Conservation (phyloP, 2,888 invertebrate genomes). For the Cephus spinipes region DNA sequence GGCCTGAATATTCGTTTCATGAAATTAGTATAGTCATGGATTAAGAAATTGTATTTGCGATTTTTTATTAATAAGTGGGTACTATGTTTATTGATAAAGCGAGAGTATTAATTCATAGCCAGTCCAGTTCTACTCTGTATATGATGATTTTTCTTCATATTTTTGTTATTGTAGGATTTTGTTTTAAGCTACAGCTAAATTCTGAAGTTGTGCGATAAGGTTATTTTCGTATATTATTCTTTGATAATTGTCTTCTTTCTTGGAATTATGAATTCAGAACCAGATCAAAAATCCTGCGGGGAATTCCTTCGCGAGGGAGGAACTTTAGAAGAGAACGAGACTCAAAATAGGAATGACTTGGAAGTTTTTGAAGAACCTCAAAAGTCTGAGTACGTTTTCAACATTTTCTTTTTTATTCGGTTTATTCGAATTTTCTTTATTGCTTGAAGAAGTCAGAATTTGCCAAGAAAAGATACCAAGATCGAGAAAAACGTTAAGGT, state of each 20-base stretch:
- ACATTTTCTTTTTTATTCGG: not conserved
- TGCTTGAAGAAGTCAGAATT: not conserved
- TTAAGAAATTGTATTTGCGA: not conserved
- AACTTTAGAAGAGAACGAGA: not conserved
- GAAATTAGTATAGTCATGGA: not conserved
- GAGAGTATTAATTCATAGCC: not conserved
- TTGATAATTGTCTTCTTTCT: not conserved
- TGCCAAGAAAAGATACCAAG: not conserved
- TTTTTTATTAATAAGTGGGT: no score
- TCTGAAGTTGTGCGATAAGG: not conserved
- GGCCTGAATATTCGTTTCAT: constrained; percentile 41
- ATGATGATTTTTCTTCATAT: not conserved
- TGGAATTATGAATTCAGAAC: not conserved
- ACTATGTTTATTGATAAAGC: not conserved
- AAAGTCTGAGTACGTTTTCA: not conserved
- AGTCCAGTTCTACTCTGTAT: not conserved
- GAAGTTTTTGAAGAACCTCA: not conserved
- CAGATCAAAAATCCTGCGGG: not conserved
- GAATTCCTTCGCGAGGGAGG: not conserved
- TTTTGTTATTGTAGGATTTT: not conserved
- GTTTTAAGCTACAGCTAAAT: not conserved
- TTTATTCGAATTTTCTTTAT: not conserved
- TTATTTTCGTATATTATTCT: not conserved
- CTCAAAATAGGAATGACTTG: not conserved
- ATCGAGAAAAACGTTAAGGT: not conserved